Percentiles rank a stretch among this genome's conserved stretches.
These are phyloP conservation scores for Botia almorhae DNA, from an alignment of 2,797 vertebrate species.

Conservation along the genomic window DNA sequence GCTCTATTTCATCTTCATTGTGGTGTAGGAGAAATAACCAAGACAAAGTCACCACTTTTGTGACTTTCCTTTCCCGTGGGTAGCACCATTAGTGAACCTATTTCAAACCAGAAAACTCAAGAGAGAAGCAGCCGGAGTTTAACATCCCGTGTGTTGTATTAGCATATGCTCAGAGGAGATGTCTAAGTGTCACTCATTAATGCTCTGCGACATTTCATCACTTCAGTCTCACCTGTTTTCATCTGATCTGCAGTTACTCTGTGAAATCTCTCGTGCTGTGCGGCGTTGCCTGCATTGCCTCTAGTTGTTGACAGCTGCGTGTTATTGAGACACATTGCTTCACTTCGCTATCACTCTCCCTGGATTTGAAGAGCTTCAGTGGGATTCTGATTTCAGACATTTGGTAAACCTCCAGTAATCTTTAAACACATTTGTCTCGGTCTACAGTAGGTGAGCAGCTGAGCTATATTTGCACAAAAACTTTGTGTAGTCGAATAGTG, in stretches of 20 bases:
- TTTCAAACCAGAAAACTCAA: neutral
- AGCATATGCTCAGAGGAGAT: conserved; percentile 1
- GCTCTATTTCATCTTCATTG: neutral
- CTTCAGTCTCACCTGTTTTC: conserved; percentile 28
- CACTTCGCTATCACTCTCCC: conserved; percentile 4
- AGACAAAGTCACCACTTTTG: neutral
- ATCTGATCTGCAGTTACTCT: conserved; percentile 16
- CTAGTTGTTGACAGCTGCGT: conserved; percentile 20
- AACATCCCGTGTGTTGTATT: neutral
- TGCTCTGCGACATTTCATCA: conserved; percentile 15
- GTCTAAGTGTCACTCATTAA: conserved; percentile 10
- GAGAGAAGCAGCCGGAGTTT: neutral
- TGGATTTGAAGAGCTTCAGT: conserved; percentile 25
- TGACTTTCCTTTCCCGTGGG: neutral
- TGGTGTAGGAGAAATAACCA: neutral
- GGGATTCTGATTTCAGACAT: conserved; percentile 31
- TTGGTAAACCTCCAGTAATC: conserved; percentile 53
- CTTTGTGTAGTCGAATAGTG: conserved; percentile 10
- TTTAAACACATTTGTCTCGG: conserved; percentile 19
- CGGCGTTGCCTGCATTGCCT: conserved; percentile 1
- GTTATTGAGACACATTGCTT: conserved; percentile 34
- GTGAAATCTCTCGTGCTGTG: conserved; percentile 18
- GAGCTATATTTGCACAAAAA: conserved; percentile 36
- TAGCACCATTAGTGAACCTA: neutral
- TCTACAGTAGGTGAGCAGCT: conserved; percentile 4